Evolutionary conservation across 2,888 invertebrate species (phyloP).

Genomic region (Thyatira batis): DNA sequence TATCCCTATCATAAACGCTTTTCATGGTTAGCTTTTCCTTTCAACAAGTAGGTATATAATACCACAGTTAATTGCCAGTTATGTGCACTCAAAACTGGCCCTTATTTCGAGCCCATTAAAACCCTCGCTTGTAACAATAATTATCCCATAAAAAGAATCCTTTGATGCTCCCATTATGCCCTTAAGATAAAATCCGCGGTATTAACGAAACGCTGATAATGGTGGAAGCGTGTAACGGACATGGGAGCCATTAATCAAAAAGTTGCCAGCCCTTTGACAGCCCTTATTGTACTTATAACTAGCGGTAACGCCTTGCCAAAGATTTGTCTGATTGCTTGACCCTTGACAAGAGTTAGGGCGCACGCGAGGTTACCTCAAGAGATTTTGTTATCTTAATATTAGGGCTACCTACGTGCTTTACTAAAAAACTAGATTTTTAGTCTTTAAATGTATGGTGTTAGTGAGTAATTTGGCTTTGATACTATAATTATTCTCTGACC

Average conservation of each 20-base stretch:
- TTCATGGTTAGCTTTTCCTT: background rate
- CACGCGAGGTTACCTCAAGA: background rate
- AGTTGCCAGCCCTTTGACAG: slow-evolving; percentile 27
- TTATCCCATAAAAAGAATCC: background rate
- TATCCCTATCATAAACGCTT: background rate
- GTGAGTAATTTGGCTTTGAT: too few species aligned
- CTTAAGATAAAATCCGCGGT: background rate
- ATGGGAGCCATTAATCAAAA: slow-evolving; percentile 45
- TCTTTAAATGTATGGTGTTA: too few species aligned
- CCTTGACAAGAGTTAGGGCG: background rate
- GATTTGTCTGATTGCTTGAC: slow-evolving; percentile 13
- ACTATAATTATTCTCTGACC: too few species aligned
- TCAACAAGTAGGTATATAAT: background rate
- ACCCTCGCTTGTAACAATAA: background rate
- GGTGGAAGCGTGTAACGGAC: slow-evolving; percentile 40
- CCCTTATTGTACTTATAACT: slow-evolving; percentile 23
- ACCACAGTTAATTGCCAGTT: background rate
- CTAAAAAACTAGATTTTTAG: too few species aligned
- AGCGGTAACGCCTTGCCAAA: background rate
- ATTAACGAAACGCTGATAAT: slow-evolving; percentile 30
- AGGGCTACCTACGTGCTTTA: too few species aligned
- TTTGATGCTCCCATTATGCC: background rate
- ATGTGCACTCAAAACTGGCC: background rate
- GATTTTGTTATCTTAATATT: background rate
- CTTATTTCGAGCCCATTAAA: background rate